phyloP scores from a whole-genome alignment of 2,113 vertebrate species.

The Pachyramphus minor region DNA sequence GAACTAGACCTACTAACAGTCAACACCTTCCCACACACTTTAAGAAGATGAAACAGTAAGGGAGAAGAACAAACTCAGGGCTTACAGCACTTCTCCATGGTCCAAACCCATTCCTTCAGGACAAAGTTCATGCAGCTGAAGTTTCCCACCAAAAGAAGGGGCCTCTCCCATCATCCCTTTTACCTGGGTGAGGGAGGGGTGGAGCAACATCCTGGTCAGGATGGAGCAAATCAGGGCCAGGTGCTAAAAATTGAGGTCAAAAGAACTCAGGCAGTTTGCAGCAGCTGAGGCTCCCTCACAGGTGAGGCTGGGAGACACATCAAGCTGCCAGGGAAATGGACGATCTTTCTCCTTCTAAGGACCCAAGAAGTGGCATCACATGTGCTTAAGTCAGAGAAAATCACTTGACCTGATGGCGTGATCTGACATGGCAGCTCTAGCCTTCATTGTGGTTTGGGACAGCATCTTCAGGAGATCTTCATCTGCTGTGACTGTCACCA shows the following conservation, averaged over 20 bases:
- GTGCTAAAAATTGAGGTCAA: neutral
- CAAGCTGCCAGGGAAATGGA: neutral
- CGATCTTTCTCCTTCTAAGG: neutral
- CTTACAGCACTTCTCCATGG: neutral
- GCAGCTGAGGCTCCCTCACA: neutral
- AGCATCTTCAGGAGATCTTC: neutral
- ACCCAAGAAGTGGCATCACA: neutral
- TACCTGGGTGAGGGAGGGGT: too few relatives aligned
- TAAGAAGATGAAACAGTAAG: neutral
- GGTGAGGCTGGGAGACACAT: neutral
- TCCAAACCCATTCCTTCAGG: neutral
- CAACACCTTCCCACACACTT: slow-evolving; percentile 25
- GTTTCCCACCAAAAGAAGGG: accelerated
- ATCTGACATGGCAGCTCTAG: neutral
- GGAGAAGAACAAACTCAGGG: neutral
- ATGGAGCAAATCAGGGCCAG: neutral
- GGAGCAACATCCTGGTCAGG: neutral
- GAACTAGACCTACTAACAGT: slow-evolving; percentile 37
- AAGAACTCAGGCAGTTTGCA: neutral
- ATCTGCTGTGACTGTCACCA: neutral
- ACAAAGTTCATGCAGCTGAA: accelerated
- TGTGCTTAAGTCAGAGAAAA: neutral
- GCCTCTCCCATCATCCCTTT: neutral
- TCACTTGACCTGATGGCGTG: neutral
- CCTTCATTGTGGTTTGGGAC: neutral